Conservation (phyloP, 1,140 invertebrate species). For the Octopus bimaculoides region DNA sequence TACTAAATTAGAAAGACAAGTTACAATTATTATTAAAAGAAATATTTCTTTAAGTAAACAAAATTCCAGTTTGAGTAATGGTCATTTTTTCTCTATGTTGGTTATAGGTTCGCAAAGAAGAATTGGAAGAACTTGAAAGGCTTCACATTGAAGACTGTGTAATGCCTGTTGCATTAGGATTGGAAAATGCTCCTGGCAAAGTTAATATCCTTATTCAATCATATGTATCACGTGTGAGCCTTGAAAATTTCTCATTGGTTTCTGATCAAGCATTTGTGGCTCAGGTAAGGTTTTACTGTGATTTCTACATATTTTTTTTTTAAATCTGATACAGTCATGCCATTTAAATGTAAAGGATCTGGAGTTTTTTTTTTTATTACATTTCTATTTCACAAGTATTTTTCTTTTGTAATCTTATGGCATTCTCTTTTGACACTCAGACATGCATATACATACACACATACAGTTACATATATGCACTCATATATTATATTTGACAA, state of each 20-base stretch:
- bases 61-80: too few species aligned
- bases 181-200: constrained; percentile 84
- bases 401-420: too few species aligned
- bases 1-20: too few species aligned
- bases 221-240: constrained; percentile 75
- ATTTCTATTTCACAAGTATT: too few species aligned
- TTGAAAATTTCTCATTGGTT: constrained; percentile 85
- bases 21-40: too few species aligned
- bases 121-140: constrained; percentile 84
- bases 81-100: too few species aligned
- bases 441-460: too few species aligned
- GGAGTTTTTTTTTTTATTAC: too few species aligned
- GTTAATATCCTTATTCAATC: constrained; percentile 96
- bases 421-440: too few species aligned
- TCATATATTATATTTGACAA: background rate
- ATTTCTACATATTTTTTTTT: background rate
- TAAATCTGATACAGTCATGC: background rate
- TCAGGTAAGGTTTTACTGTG: constrained; percentile 64
- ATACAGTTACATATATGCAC: background rate
- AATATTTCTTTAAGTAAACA: too few species aligned
- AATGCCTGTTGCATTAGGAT: constrained; percentile 73
- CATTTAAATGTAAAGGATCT: too few species aligned
- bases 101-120: constrained; percentile 84
- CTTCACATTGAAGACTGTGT: constrained; percentile 72
- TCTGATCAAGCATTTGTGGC: constrained; percentile 92